Base-by-base conservation (phyloP, 2,797 vertebrate genomes). In the Oreortyx pictus region DNA sequence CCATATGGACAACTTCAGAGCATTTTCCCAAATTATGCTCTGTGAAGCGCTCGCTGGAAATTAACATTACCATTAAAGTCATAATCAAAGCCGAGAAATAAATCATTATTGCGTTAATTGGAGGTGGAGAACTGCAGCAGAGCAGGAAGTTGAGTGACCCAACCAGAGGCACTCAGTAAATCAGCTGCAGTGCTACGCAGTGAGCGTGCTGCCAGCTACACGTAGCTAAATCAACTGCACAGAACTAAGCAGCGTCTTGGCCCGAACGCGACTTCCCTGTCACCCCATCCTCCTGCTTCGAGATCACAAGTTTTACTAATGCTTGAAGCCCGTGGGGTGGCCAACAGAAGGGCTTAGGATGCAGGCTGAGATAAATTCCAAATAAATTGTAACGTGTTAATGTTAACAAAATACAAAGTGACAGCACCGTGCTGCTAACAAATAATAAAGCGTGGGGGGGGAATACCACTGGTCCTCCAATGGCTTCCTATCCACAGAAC, bases 181-280 rank as follows among this genome's bases (percentile, higher is more conserved):
- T 29, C 33, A 44, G 47, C 11, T 1, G 0, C 11, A 2, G 19
- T 4, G 35, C 31, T 70, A 52, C 1, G 0, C 4, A 14, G 11
- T 22, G 13, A 47, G 7, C n/a, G 47, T 66, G 13, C 46, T 83
- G 52, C 44, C 62, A 57, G 52, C 31, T 54, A 9, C 25, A 16
- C 37, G 14, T 23, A 80, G 33, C 44, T 54, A 65, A 39, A 14
- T 46, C 37, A 31, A 3, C 65, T 46, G 52, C 78, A 62, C 49
- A 70, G 67, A 90, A 43, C 6, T 10, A 43, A 79, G 5, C 33
- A 50, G 17, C 5, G 2, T 4, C 9, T 44, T 71, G 68, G 29
- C n/a, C 37, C 4, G 3, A 71, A 54, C 11, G 4, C 12, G 68
- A 22, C 19, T 52, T n/a, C 19, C 10, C 14, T 8, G 3, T 20